A percentile compares a stretch with the other conserved stretches of the same genome.
These are phyloP conservation scores for Geotrypetes seraphini DNA, from an alignment of 2,797 vertebrate species.

Conservation along the genomic window DNA sequence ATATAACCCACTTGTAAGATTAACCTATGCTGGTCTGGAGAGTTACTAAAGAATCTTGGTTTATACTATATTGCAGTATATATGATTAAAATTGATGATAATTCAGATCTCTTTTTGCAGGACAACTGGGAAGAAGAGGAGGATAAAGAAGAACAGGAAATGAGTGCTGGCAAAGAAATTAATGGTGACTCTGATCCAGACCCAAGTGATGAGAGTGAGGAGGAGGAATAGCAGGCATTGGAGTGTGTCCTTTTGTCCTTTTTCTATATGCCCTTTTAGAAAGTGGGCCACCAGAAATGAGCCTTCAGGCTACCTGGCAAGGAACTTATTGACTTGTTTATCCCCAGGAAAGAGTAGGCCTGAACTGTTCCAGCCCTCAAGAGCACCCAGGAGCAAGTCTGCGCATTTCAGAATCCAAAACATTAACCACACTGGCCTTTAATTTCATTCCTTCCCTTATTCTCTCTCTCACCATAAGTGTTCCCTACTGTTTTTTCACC, in stretches of 20 bases:
- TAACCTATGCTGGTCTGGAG: no score
- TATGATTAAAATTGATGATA: no score
- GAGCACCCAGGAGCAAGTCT: constrained; percentile 13
- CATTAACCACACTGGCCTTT: constrained; percentile 38
- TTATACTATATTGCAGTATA: no score
- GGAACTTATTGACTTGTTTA: constrained; percentile 14
- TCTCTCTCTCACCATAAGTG: constrained; percentile 28
- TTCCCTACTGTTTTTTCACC: constrained; percentile 38
- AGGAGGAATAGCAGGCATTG: constrained; percentile 60
- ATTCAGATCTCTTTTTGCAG: constrained; percentile 19
- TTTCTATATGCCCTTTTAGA: no score
- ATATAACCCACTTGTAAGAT: no score
- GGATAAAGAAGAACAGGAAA: constrained; percentile 46
- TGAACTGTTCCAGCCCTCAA: constrained; percentile 14
- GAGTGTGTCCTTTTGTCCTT: no score
- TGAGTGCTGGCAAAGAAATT: constrained; percentile 72
- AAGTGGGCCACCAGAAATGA: constrained; percentile 19
- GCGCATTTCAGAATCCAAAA: constrained; percentile 32
- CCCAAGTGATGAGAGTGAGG: constrained; percentile 87
- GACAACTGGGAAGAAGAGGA: constrained; percentile 89
- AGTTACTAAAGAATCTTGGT: no score
- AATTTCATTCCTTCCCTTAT: no score
- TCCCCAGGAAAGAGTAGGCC: constrained; percentile 18
- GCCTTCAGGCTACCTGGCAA: constrained; percentile 25
- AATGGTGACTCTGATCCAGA: constrained; percentile 93